These are phyloP conservation scores for Gobio occitaniae DNA, from an alignment of 2,797 vertebrate species.

Conservation along the genomic window DNA sequence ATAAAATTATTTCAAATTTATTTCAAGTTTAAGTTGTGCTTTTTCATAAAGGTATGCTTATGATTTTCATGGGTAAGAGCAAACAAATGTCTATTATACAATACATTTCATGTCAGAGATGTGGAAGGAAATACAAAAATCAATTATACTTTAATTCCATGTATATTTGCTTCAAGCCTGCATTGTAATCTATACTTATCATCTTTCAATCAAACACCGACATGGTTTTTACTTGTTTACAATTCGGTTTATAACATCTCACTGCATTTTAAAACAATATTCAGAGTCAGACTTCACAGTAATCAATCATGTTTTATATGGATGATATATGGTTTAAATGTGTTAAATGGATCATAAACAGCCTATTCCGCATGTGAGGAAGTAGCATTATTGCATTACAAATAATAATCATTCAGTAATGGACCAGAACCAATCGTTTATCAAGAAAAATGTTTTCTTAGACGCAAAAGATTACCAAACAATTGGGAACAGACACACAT, in stretches of 20 bases:
- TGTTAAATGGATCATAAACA: slow-evolving; percentile 8
- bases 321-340: not conserved
- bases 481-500: not conserved
- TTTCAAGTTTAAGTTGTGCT: not conserved
- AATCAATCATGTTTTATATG: not conserved
- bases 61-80: not conserved
- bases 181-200: not conserved
- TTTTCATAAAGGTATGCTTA: not conserved
- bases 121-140: slow-evolving; percentile 16
- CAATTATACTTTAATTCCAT: not conserved
- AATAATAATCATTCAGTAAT: not conserved
- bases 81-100: not conserved
- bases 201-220: not conserved
- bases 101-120: not conserved
- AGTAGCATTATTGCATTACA: not conserved
- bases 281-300: not conserved
- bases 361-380: not conserved
- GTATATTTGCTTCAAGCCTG: slow-evolving; percentile 11
- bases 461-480: not conserved
- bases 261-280: not conserved
- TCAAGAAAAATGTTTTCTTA: not conserved
- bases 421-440: not conserved
- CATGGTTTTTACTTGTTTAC: not conserved
- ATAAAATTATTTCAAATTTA: not conserved
- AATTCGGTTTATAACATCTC: not conserved